A percentile compares a stretch with the other conserved stretches of the same genome.
Conservation (phyloP, 2,888 invertebrate genomes). For the Strigamia maritima region DNA sequence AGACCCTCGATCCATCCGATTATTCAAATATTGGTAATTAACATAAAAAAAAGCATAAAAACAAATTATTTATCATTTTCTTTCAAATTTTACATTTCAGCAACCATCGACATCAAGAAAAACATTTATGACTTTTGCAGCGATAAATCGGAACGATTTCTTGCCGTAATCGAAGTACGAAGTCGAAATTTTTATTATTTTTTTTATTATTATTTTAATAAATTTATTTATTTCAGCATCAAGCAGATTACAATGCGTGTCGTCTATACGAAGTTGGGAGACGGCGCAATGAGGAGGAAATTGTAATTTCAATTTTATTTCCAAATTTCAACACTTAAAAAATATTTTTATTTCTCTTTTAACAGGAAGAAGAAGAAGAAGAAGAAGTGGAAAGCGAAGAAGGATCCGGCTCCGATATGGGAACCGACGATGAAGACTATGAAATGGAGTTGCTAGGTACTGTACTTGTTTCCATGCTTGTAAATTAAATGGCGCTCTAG, state of each 20-base stretch:
- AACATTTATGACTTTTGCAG: slow-evolving; percentile 82
- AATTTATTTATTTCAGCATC: slow-evolving; percentile 41
- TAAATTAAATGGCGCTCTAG: no score
- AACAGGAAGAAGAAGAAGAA: slow-evolving; percentile 41
- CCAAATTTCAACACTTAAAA: no score
- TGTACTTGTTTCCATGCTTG: no score
- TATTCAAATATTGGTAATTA: slow-evolving; percentile 86
- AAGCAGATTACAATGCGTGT: slow-evolving; percentile 64
- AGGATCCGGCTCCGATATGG: slow-evolving; percentile 40
- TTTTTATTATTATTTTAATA: no score
- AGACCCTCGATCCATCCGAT: slow-evolving; percentile 89
- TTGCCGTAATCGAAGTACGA: slow-evolving; percentile 76
- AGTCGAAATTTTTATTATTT: no score
- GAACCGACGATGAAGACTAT: slow-evolving; percentile 37
- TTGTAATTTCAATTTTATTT: no score
- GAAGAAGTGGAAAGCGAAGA: no score
- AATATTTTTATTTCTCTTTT: no score
- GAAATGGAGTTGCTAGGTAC: no score
- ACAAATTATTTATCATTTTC: slow-evolving; percentile 42
- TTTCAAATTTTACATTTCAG: slow-evolving; percentile 58
- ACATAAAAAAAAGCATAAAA: slow-evolving; percentile 41
- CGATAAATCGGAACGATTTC: slow-evolving; percentile 77
- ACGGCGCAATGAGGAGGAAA: slow-evolving; percentile 80
- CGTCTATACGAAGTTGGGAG: slow-evolving; percentile 90
- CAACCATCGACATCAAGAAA: slow-evolving; percentile 88